Evolutionary conservation across 2,797 vertebrate genomes (phyloP).

Genomic region (Peromyscus nudipes): DNA sequence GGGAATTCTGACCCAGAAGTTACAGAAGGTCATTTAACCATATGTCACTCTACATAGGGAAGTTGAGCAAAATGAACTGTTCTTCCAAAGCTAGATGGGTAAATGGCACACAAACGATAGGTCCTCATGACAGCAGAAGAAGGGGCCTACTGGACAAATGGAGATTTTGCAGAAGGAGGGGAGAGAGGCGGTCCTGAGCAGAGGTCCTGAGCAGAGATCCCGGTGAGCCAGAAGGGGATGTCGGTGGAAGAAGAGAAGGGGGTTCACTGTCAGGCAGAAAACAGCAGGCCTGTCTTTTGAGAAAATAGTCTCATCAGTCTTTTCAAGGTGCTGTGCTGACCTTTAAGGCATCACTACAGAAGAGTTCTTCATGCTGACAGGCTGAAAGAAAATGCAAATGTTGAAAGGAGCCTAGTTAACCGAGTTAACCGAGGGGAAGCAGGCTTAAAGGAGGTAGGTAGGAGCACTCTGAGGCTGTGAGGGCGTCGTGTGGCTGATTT

Average conservation of each 20-base stretch:
- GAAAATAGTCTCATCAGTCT: constrained; percentile 66
- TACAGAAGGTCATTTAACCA: not conserved
- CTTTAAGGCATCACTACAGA: constrained; percentile 62
- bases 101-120: not conserved
- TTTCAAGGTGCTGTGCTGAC: constrained; percentile 53
- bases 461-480: not conserved
- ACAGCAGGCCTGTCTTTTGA: constrained; percentile 58
- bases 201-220: not conserved
- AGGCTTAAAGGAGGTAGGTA: not conserved
- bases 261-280: not conserved
- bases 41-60: not conserved
- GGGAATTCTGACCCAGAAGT: not conserved
- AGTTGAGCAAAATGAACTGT: not conserved
- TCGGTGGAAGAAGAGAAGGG: not conserved
- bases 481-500: not conserved
- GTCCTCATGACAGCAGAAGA: not conserved
- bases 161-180: not conserved
- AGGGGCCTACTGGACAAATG: not conserved
- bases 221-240: not conserved
- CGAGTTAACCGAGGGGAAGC: not conserved
- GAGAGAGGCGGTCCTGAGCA: not conserved
- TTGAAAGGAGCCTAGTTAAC: not conserved
- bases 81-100: not conserved
- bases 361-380: constrained; percentile 76
- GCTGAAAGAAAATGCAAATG: constrained; percentile 71